Base-by-base conservation (phyloP, 2,797 vertebrate species). In the Hoplostethus mediterraneus region DNA sequence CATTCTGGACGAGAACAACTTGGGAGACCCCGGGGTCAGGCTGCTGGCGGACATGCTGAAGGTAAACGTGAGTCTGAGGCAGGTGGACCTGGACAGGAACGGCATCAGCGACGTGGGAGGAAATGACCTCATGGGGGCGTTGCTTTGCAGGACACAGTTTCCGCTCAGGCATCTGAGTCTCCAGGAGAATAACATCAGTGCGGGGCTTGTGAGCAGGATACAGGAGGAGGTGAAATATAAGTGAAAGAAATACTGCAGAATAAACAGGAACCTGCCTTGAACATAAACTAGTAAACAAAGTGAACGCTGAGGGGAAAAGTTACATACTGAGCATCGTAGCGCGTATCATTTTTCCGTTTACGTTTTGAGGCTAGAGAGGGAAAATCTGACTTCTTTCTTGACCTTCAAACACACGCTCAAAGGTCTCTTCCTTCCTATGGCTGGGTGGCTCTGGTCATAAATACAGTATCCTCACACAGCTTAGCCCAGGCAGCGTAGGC, bases 31-130 rank as follows among this genome's bases (percentile, higher is more conserved):
- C 0, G 95, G 95, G 16, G 91, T 93, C 21, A 86, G 92, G 72
- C 87, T 95, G 48, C 89, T 96, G 67, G 92, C 94, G 0, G 91
- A 95, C 40, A 71, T 72, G 48, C 86, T 96, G 64, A 88, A 55
- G 51, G 90, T 78, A 4, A 96, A 94, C 71, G 7, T 7, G 21
- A 74, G 88, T n/a, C 77, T 96, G 40, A 77, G 11, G 51, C 88
- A 89, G 80, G 88, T 95, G 49, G 95, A 96, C 44, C 79, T 96
- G 71, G 95, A 96, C 73, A 25, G 78, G 64, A 96, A 96, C 58
- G 69, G 71, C 67, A 91, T 95, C 69, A 89, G 92, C 2, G 95
- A 96, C 1, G 87, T 89, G 62, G 95, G 95, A 67, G 95, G 93
- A 48, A 90, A 91, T 4, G 94, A 93, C 82, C 84, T 96, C 59